Percentiles rank a stretch among this genome's conserved stretches.
phyloP scores from a whole-genome alignment of 1,140 invertebrate genomes.

The Heliconius hermathena region DNA sequence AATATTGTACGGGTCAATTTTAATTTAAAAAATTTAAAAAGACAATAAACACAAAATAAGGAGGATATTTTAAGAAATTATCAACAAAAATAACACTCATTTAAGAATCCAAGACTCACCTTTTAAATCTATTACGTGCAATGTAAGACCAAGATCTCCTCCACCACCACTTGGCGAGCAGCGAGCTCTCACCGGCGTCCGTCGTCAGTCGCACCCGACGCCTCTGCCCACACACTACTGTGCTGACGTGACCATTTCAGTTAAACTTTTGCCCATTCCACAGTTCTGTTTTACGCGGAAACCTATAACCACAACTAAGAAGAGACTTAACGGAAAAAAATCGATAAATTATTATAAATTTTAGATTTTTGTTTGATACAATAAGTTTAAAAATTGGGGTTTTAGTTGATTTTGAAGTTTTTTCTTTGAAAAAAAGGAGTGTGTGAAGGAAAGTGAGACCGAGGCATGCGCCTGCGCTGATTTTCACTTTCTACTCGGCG shows the following conservation, averaged over 20 bases:
- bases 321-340: not conserved
- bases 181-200: conserved; percentile 43
- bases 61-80: no score
- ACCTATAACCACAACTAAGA: not conserved
- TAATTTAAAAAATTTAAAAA: no score
- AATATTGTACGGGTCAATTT: no score
- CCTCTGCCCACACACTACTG: conserved; percentile 45
- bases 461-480: conserved; percentile 51
- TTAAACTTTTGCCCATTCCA: not conserved
- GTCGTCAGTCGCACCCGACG: conserved; percentile 60
- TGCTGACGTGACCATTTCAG: conserved; percentile 20
- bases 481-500: conserved; percentile 70
- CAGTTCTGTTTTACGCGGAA: conserved; percentile 2
- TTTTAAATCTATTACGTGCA: not conserved
- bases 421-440: conserved; percentile 40
- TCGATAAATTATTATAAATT: not conserved
- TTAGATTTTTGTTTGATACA: not conserved
- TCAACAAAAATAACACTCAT: no score
- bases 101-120: no score
- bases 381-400: not conserved
- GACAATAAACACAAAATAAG: no score
- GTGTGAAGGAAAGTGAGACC: conserved; percentile 55
- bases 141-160: not conserved
- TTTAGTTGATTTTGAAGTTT: not conserved
- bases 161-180: conserved; percentile 13